phyloP scores from a whole-genome alignment of 1,140 invertebrate genomes.

The Phenacoccus solenopsis region DNA sequence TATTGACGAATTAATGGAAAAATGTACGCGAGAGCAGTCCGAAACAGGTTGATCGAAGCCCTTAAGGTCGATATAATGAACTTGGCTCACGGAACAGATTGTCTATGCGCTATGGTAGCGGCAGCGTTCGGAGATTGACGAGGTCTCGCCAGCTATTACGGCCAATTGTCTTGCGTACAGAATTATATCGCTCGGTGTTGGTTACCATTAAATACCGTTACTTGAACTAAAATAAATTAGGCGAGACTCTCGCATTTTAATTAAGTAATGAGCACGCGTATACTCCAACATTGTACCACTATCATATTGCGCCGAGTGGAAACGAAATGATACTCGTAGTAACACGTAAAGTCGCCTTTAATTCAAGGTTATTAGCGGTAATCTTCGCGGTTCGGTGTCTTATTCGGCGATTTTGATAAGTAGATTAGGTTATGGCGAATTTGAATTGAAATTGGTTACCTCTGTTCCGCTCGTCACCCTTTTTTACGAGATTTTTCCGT shows the following conservation, averaged over 20 bases:
- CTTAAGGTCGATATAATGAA: background rate
- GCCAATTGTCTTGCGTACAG: background rate
- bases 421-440: too few relatives aligned
- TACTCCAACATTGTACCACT: background rate
- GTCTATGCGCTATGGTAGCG: too few relatives aligned
- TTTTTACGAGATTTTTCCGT: too few relatives aligned
- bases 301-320: too few relatives aligned
- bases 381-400: too few relatives aligned
- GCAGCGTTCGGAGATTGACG: background rate
- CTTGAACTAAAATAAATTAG: background rate
- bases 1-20: too few relatives aligned
- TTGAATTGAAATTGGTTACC: too few relatives aligned
- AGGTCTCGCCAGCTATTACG: background rate
- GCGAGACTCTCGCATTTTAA: background rate
- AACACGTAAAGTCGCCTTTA: background rate
- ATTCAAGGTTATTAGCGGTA: background rate
- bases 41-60: background rate
- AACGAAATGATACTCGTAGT: background rate
- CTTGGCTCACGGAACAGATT: background rate
- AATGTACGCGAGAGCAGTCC: too few relatives aligned
- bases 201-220: background rate
- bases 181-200: background rate
- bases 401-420: too few relatives aligned
- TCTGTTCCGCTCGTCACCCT: too few relatives aligned
- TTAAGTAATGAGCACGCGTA: background rate